Conservation (phyloP, 2,888 invertebrate genomes). For the Nycteola revayana region DNA sequence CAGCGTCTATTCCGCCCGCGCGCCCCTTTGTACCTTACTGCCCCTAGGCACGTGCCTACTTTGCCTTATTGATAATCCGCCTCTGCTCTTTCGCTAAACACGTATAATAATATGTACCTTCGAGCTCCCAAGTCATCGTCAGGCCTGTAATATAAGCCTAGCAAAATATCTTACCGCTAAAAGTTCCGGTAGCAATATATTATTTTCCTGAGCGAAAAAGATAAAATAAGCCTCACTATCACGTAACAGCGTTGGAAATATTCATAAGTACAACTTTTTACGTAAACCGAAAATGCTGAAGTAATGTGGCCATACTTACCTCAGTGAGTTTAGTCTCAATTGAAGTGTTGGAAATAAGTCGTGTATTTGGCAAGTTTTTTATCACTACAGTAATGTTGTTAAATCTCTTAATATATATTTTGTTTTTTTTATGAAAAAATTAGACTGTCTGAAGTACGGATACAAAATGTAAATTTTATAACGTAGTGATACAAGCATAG, state of each 20-base stretch:
- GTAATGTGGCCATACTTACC: slow-evolving; percentile 39
- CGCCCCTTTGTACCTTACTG: too few relatives aligned
- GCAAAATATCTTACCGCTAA: slow-evolving; percentile 29
- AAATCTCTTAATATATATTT: slow-evolving; percentile 52
- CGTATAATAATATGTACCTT: too few relatives aligned
- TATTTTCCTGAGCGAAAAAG: slow-evolving; percentile 32
- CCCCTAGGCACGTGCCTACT: too few relatives aligned
- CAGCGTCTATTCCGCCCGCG: too few relatives aligned
- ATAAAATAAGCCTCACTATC: slow-evolving; percentile 33
- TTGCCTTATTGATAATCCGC: too few relatives aligned
- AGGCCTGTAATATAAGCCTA: slow-evolving; percentile 21
- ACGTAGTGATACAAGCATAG: too few relatives aligned
- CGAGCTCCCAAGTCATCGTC: slow-evolving; percentile 24
- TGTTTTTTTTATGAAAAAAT: slow-evolving; percentile 61
- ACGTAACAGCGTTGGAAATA: slow-evolving; percentile 28
- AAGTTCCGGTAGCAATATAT: slow-evolving; percentile 30
- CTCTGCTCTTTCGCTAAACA: too few relatives aligned
- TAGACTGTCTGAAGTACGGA: too few relatives aligned
- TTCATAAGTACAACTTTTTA: slow-evolving; percentile 31
- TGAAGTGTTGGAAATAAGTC: slow-evolving; percentile 48
- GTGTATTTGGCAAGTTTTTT: too few relatives aligned
- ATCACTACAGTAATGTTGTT: slow-evolving; percentile 61
- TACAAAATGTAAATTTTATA: too few relatives aligned
- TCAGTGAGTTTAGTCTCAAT: too few relatives aligned
- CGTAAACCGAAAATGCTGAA: slow-evolving; percentile 42